phyloP scores from a whole-genome alignment of 2,797 vertebrate genomes.

The Fundulus diaphanus region DNA sequence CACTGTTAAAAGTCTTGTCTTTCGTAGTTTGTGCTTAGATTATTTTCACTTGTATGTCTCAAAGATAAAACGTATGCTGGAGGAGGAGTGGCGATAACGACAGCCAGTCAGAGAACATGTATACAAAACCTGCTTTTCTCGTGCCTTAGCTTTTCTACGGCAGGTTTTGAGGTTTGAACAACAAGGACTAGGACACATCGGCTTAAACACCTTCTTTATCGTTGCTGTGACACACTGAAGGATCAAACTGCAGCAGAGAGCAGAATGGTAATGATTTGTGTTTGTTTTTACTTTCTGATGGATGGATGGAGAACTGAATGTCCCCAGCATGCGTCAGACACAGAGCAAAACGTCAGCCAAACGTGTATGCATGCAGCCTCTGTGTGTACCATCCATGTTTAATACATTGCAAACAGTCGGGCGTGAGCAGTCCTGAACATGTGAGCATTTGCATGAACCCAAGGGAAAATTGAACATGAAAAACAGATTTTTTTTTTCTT shows the following conservation, averaged over 20 bases:
- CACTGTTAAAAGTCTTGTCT: background rate
- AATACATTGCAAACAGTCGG: background rate
- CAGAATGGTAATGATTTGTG: constrained; percentile 4
- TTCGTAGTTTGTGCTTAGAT: background rate
- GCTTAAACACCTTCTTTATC: background rate
- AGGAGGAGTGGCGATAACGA: background rate
- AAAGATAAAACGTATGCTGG: background rate
- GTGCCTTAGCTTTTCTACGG: background rate
- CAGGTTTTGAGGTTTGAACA: background rate
- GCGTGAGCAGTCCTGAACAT: constrained; percentile 5
- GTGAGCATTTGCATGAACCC: background rate
- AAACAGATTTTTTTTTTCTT: constrained; percentile 16
- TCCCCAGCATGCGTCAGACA: background rate
- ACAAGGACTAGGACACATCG: background rate
- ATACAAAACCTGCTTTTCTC: background rate
- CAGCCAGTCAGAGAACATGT: background rate
- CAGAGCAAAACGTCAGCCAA: background rate
- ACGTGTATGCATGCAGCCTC: background rate
- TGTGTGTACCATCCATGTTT: background rate
- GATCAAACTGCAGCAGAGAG: background rate
- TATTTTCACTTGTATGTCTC: background rate
- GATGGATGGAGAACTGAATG: constrained; percentile 13
- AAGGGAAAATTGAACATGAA: constrained; percentile 19
- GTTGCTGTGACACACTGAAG: background rate
- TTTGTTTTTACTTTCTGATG: constrained; percentile 6